Evolutionary conservation across 92 coral and sea anemone genomes (phyloP), one percentile per base, ranked within the genome.

Genomic region (Phenganax stokvisi): DNA sequence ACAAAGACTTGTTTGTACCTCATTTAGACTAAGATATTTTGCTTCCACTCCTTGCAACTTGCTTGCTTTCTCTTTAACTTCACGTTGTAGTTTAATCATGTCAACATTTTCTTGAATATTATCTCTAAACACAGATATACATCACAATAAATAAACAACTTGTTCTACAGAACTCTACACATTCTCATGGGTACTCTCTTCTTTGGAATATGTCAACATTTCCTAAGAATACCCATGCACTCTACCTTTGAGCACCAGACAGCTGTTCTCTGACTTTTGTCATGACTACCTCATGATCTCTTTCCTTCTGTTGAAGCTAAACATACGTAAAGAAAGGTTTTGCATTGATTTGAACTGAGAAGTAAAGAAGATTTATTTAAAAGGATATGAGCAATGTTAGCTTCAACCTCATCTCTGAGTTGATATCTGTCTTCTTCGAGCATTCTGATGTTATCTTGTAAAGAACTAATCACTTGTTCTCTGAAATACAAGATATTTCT

Each of bases 31-130:
- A 0, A 89, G 84, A 76, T 92, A 94, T 75, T 94, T 92, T 56
- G 92, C 87, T 69, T 94, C 97, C 25, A 94, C 85, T 4, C 97
- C 97, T 84, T 94, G 97, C 25, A 94, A 84, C 86, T 90, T 94
- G 56, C 90, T 90, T 8, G 91, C 88, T 74, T 94, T 94, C 65
- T 92, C 98, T 63, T 94, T 94, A 56, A 94, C 89, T 53, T 94
- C 98, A 57, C 97, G 84, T 84, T 94, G 98, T 57, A 94, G 86
- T 67, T 90, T 92, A 10, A 94, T 94, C 89, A 94, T 79, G 68
- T 94, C 98, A n/a, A 92, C 97, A 86, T 92, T 94, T 75, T 94
- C 98, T 53, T 94, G 96, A 27, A 92, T 89, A 86, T 85, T 94
- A 51, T 91, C 74, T 71, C 98, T 94, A 72, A 13, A 17, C 29